These are phyloP conservation scores for Periplaneta americana DNA, from an alignment of 1,140 invertebrate genomes.

Conservation along the genomic window DNA sequence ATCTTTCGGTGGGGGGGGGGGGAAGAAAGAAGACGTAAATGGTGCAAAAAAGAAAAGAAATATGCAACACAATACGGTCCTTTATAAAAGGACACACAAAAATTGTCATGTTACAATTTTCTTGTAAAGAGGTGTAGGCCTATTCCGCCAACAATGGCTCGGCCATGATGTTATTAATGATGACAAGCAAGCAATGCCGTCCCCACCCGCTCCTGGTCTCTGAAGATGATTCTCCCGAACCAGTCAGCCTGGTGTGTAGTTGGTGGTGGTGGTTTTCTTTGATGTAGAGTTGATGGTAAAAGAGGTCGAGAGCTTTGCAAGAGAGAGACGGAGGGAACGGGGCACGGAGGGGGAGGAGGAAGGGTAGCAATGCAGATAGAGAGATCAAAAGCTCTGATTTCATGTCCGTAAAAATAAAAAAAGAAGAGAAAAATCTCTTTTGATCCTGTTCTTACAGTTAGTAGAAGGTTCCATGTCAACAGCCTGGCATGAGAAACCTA, in stretches of 20 bases:
- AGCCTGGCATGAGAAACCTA: background rate
- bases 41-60: background rate
- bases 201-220: background rate
- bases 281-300: background rate
- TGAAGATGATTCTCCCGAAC: background rate
- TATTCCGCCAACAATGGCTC: background rate
- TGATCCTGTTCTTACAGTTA: slow-evolving; percentile 6
- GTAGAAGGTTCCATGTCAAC: slow-evolving; percentile 4
- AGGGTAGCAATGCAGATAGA: slow-evolving; percentile 6
- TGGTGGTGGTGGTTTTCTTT: slow-evolving; percentile 9
- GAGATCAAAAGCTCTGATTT: slow-evolving; percentile 12
- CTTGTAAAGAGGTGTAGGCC: background rate
- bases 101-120: background rate
- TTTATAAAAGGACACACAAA: background rate
- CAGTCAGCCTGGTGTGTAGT: background rate
- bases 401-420: slow-evolving; percentile 6
- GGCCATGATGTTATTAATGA: background rate
- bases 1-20: too few species aligned
- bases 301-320: background rate
- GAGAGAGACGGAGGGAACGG: background rate
- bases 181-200: background rate
- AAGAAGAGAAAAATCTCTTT: slow-evolving; percentile 3
- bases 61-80: background rate
- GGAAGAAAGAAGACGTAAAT: background rate
- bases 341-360: background rate